A percentile compares a stretch with the other conserved stretches of the same genome.
Conservation (phyloP, 2,888 invertebrate genomes). For the Synergus umbraculus region DNA sequence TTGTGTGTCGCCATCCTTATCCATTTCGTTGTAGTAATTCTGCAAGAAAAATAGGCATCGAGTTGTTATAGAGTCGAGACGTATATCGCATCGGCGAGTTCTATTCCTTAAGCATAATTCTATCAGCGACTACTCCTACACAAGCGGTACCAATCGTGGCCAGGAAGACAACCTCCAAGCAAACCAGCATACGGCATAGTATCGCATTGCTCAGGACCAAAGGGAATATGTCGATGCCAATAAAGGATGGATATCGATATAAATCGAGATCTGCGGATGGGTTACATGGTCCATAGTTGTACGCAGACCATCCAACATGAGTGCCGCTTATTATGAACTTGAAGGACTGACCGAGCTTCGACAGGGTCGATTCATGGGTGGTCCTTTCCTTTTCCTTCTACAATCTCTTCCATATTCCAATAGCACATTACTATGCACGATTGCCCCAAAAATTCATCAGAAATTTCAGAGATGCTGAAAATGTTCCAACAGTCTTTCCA, state of each 20-base stretch:
- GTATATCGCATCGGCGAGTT: constrained; percentile 44
- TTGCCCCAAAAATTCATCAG: not conserved
- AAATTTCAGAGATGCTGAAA: not conserved
- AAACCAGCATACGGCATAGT: no score
- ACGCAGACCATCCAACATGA: constrained; percentile 72
- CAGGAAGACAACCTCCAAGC: constrained; percentile 24
- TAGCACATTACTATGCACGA: no score
- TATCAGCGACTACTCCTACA: constrained; percentile 56
- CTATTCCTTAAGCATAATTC: constrained; percentile 54
- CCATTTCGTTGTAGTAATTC: constrained; percentile 19
- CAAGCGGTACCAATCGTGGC: constrained; percentile 38
- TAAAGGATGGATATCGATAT: constrained; percentile 76
- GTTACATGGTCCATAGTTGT: constrained; percentile 75
- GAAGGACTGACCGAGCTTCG: constrained; percentile 1
- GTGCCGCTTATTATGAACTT: constrained; percentile 58
- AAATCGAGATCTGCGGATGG: constrained; percentile 76
- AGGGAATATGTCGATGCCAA: constrained; percentile 73
- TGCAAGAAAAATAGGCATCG: constrained; percentile 26
- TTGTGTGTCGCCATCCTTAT: not conserved
- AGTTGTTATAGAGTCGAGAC: not conserved
- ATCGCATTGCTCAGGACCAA: constrained; percentile 34
- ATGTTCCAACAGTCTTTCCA: no score
- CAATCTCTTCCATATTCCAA: not conserved
- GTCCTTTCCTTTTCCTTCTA: constrained; percentile 63
- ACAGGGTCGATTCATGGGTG: constrained; percentile 76